Conservation (phyloP, 2,888 invertebrate species). For the Rambutsinella grinnellia region DNA sequence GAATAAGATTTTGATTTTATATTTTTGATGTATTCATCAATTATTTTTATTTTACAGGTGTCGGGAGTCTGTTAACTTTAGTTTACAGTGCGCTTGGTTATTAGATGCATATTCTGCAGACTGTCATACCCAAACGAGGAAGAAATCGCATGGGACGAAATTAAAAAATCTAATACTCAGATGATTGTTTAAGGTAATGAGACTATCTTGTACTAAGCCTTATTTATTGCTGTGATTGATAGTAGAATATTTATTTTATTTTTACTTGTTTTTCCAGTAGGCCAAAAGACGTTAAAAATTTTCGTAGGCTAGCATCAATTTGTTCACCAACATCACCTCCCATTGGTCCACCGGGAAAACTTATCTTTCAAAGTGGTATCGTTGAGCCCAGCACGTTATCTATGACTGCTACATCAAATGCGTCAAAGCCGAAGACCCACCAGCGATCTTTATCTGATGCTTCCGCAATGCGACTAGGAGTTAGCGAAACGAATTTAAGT, state of each 20-base stretch:
- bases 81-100: slow-evolving; percentile 95
- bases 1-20: slow-evolving; percentile 6
- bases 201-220: too few species aligned
- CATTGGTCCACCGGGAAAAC: slow-evolving; percentile 62
- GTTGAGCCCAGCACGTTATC: slow-evolving; percentile 65
- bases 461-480: slow-evolving; percentile 76
- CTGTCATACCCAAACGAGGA: slow-evolving; percentile 76
- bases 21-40: neutral
- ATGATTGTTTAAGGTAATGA: slow-evolving; percentile 74
- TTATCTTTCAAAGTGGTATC: too few species aligned
- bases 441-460: slow-evolving; percentile 82
- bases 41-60: slow-evolving; percentile 77
- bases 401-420: neutral
- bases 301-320: slow-evolving; percentile 60
- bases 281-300: slow-evolving; percentile 63
- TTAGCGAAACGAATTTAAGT: slow-evolving; percentile 61
- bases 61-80: slow-evolving; percentile 94
- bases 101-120: slow-evolving; percentile 93
- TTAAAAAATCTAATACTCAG: slow-evolving; percentile 81
- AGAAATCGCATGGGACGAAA: slow-evolving; percentile 82
- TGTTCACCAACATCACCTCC: slow-evolving; percentile 61
- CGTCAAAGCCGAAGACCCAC: slow-evolving; percentile 76
- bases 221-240: too few species aligned
- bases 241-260: too few species aligned
- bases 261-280: slow-evolving; percentile 35